Percentiles rank a stretch among this genome's conserved stretches.
Evolutionary conservation across 1,140 invertebrate species (phyloP).

Genomic region (Bilobella aurantiaca): DNA sequence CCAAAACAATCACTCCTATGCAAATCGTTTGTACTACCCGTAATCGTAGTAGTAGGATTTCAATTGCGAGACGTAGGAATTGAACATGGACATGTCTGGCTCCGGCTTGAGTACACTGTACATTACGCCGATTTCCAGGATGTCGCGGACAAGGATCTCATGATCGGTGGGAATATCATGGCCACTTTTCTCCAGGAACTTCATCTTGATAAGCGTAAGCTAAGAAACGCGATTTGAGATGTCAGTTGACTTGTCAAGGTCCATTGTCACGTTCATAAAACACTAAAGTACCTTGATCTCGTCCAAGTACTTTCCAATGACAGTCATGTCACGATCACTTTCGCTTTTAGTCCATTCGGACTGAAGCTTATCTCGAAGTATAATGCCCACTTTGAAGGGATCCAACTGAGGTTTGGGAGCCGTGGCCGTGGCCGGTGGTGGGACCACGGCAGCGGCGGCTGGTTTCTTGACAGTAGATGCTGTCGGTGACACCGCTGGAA

Average conservation of each 20-base stretch:
- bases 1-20: neutral
- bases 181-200: neutral
- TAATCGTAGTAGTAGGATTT: conserved; percentile 22
- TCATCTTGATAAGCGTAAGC: neutral
- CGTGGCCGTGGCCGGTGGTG: too few relatives aligned
- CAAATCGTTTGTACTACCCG: neutral
- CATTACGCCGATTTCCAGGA: conserved; percentile 17
- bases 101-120: conserved; percentile 10
- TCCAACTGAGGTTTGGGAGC: too few relatives aligned
- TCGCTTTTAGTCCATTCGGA: conserved; percentile 10
- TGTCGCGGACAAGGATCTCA: conserved; percentile 11
- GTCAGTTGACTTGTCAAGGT: too few relatives aligned
- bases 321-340: neutral
- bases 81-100: conserved; percentile 4
- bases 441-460: too few relatives aligned
- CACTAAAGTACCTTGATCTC: conserved; percentile 13
- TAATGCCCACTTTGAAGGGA: neutral
- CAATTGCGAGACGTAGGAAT: conserved; percentile 16
- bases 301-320: neutral
- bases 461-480: too few relatives aligned
- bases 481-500: too few relatives aligned
- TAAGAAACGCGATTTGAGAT: neutral
- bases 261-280: too few relatives aligned
- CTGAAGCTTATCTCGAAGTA: neutral
- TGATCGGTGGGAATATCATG: neutral